Base-by-base conservation (phyloP, 2,797 vertebrate species). In the Hybognathus amarus region DNA sequence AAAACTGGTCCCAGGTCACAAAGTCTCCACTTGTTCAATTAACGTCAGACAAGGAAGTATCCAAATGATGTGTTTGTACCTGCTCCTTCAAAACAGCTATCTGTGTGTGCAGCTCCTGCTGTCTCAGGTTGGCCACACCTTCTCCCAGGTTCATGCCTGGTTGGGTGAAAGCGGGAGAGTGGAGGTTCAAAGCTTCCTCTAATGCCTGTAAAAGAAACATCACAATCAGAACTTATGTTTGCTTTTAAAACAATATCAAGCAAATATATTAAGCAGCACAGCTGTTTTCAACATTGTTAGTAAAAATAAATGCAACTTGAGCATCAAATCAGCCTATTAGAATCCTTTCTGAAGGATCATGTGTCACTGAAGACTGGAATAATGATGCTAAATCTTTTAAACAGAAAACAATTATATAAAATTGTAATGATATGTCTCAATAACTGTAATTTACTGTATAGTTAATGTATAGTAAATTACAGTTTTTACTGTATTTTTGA, bases 61-160 rank as follows among this genome's bases (percentile, higher is more conserved):
- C 17, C 2, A 17, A 63, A 63, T 27, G 0, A 27, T n/a, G 0
- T 24, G 3, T 10, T 82, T 89, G 90, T 87, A 99, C 98, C 97
- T 99, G 98, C 87, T 99, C 97, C 87, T 97, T 99, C 61, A 99
- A 93, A 22, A 99, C 94, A 36, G 97, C 96, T 0, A 98, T 98
- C 92, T 99, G 98, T 1, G 96, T 99, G 85, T 98, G 93, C 80
- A 98, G 94, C 86, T 99, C 98, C 88, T 98, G 97, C 38, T 96
- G 96, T 24, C 95, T 95, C 79, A 96, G 84, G 79, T 95, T 95
- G 84, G 92, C 93, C 0, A 91, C 91, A 0, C 93, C 93, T 20
- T 97, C 97, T 42, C 94, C 92, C 8, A 96, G 91, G 82, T 89
- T 93, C 73, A 88, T 87, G 45, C 85, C 88, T n/a, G 95, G 88